Evolutionary conservation across 2,797 vertebrate species (phyloP).

Genomic region (Bradypodion pumilum): DNA sequence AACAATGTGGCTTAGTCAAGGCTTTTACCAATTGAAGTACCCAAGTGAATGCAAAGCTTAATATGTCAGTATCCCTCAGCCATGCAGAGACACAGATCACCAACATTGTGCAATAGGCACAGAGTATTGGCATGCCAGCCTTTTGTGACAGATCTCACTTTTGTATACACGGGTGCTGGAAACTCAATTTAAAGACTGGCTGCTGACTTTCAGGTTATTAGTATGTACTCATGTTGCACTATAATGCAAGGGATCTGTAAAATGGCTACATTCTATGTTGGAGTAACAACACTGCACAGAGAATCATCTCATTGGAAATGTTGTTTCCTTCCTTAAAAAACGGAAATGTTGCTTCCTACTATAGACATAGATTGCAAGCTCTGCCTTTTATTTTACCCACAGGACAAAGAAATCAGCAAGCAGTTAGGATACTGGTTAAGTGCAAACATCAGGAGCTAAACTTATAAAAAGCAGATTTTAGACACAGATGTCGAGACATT

Average conservation of each 20-base stretch:
- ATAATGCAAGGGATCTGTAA: not conserved
- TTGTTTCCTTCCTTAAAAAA: too few relatives aligned
- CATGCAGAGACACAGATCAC: not conserved
- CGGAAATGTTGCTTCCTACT: not conserved
- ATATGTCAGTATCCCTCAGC: not conserved
- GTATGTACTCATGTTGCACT: not conserved
- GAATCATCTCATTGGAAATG: not conserved
- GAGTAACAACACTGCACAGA: not conserved
- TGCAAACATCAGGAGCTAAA: not conserved
- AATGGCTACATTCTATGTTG: not conserved
- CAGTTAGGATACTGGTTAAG: not conserved
- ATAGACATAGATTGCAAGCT: not conserved
- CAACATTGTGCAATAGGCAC: not conserved
- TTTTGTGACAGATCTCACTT: not conserved
- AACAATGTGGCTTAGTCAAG: too few relatives aligned
- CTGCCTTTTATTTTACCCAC: not conserved
- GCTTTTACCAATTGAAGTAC: too few relatives aligned
- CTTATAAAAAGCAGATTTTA: not conserved
- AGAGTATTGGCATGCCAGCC: not conserved
- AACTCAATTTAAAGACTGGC: not conserved
- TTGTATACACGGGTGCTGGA: too few relatives aligned
- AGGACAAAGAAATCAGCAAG: not conserved
- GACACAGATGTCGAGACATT: not conserved
- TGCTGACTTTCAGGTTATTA: not conserved
- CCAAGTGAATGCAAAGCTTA: not conserved